Evolutionary conservation across 1,140 invertebrate species (phyloP), one percentile per base, ranked within the genome.

Genomic region (Temnothorax longispinosus): DNA sequence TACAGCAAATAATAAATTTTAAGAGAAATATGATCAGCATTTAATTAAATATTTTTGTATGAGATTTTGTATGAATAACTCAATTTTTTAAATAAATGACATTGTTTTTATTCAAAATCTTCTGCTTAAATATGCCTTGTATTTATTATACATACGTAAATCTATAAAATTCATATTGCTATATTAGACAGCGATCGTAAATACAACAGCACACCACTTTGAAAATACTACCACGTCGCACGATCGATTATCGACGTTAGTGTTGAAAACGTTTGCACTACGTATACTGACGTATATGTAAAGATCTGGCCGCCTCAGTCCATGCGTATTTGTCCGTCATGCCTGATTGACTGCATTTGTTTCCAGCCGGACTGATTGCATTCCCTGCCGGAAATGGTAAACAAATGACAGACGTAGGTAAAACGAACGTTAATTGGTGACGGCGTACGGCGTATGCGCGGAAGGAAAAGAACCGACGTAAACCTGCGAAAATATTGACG

Each of bases 391-490:
- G 62, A 92, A 91, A 90, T 74, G 76, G 86, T 87, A 93, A 94
- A 93, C 93, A 94, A 94, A 94, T 94, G 93, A 94, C 89, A 93
- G 91, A 86, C 88, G 85, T 65, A 69, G 82, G 72, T 80, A 32
- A 71, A 86, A 76, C 47, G 67, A 87, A 78, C 90, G 88, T 89
- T 93, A 92, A 89, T 90, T 90, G 87, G 71, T 60, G 72, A 76
- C 47, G 58, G 78, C 38, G 41, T 60, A 27, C 27, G 27, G 27
- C 27, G 27, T 27, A 67, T 44, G 78, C 67, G 50, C 65, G 80
- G 21, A 41, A 58, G 86, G 85, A 89, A 93, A 93, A 87, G 87
- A 88, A 78, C 54, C 81, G 21, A 87, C 76, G 87, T 91, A 62
- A 27, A 92, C 84, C 88, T 75, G 81, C 72, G 60, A 71, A 81